Evolutionary conservation across 2,888 invertebrate genomes (phyloP), one percentile per base, ranked within the genome.

Genomic region (Ornithoptera alexandrae): DNA sequence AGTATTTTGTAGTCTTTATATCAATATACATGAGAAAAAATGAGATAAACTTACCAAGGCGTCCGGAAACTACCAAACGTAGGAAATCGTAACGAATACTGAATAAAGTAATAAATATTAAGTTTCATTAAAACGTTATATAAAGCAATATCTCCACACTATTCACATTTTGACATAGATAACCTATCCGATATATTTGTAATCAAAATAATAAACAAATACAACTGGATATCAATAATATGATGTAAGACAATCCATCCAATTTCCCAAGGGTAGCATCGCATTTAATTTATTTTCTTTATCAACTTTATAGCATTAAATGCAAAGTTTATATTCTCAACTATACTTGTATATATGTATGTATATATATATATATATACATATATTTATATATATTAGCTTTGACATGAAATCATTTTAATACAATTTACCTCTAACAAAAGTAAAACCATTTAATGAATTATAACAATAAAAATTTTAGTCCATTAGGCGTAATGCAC

Each of bases 131-230:
- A 2, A n/a, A 53, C 18, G 53, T 53, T 53, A 53, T 24, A 58
- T 58, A 58, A 24, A 2, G 20, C n/a, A 22, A 58, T 58, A 58
- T 58, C 57, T 58, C 22, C 22, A 1, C 22, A 58, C 3, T 7
- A 20, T 15, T 56, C 36, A 59, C 58, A 20, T 36, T 50, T 53
- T 36, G 53, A 61, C 56, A 39, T 22, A 65, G 69, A 69, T 69
- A 65, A 69, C 65, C 69, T 69, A 24, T 12, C 8, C 69, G 69
- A 30, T 42, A 56, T 36, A 62, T 61, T 65, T 22, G 56, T 61
- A 36, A 61, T 57, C 39, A 69, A 69, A 69, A 46, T 61, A 65
- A 65, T 56, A 69, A 56, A 58, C 57, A 58, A 58, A 7, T 53
- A 53, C 53, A n/a, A n/a, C n/a, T 53, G 18, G 53, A 53, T 18